These are phyloP conservation scores for Poecilus cupreus DNA, from an alignment of 2,888 invertebrate species.

Conservation along the genomic window DNA sequence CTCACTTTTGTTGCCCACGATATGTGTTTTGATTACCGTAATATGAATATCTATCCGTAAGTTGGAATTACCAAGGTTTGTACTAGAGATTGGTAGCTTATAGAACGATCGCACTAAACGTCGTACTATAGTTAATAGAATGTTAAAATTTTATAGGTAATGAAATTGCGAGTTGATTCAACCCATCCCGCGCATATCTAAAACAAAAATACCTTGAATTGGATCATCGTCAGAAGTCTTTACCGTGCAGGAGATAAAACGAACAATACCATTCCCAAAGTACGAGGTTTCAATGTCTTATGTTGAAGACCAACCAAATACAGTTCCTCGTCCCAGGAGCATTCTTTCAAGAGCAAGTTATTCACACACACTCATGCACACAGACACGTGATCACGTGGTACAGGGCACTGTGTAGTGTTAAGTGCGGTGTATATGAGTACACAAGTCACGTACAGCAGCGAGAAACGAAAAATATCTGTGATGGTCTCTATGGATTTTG, in stretches of 20 bases:
- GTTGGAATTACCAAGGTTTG: too few species aligned
- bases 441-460: neutral
- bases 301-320: neutral
- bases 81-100: too few species aligned
- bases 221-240: too few species aligned
- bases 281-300: neutral
- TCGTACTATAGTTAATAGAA: too few species aligned
- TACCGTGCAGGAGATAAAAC: neutral
- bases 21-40: too few species aligned
- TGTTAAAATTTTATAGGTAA: too few species aligned
- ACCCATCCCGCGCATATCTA: too few species aligned
- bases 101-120: too few species aligned
- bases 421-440: neutral
- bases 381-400: neutral
- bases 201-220: too few species aligned
- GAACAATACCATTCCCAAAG: neutral
- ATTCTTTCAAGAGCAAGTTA: constrained; percentile 12
- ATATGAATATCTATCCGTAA: too few species aligned
- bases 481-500: constrained; percentile 13
- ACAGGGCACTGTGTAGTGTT: neutral
- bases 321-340: neutral
- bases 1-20: too few species aligned
- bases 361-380: neutral
- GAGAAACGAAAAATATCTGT: constrained; percentile 13
- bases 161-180: too few species aligned